These are phyloP conservation scores for Ornithoptera alexandrae DNA, from an alignment of 2,888 invertebrate species.

Conservation along the genomic window DNA sequence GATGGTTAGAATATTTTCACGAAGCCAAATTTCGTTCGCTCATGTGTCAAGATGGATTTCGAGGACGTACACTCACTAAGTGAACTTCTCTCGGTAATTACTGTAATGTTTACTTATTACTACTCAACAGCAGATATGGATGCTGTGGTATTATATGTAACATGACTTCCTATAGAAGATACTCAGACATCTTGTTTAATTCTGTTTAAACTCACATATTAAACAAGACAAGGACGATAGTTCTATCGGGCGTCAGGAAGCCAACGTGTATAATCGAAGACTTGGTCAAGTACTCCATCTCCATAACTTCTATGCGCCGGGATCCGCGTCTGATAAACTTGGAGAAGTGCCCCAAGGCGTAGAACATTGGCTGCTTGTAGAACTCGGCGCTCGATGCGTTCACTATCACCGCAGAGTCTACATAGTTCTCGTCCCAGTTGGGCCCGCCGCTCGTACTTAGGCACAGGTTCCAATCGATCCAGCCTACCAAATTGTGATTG, in stretches of 20 bases:
- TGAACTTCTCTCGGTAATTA: no score
- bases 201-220: conserved; percentile 29
- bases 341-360: conserved; percentile 88
- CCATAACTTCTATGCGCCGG: conserved; percentile 39
- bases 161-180: no score
- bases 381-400: conserved; percentile 80
- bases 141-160: no score
- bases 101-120: no score
- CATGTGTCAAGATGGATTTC: no score
- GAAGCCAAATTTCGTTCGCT: no score
- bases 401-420: conserved; percentile 85
- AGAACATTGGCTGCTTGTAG: conserved; percentile 93
- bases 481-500: conserved; percentile 85
- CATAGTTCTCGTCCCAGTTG: conserved; percentile 85
- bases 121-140: no score
- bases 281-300: conserved; percentile 28
- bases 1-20: no score
- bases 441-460: conserved; percentile 87
- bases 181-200: no score
- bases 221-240: conserved; percentile 29
- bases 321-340: conserved; percentile 84
- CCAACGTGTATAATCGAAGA: conserved; percentile 22
- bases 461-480: conserved; percentile 94
- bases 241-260: conserved; percentile 29
- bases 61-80: no score